Base-by-base conservation (phyloP, 1,140 invertebrate genomes). In the Drosophila seguyi region DNA sequence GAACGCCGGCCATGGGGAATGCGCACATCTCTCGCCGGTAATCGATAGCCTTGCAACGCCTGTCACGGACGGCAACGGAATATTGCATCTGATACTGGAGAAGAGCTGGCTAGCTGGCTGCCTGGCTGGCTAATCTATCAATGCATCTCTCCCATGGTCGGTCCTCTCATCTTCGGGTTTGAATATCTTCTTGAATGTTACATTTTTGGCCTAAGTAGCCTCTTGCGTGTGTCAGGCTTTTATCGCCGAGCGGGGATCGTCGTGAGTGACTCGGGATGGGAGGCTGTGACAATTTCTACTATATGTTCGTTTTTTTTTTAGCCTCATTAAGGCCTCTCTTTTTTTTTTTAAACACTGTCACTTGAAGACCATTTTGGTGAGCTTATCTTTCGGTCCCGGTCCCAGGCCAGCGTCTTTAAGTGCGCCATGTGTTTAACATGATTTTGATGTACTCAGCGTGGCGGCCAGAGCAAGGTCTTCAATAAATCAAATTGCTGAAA, bases 161-260 rank as follows among this genome's bases (percentile, higher is more conserved):
- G 14, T 25, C 48, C n/a, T 20, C 48, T 50, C 48, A 52, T 52
- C 74, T 81, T 58, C 39, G 62, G 61, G 57, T 63, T 41, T 62
- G 63, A 77, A 73, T 81, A 76, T 82, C 2, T 25, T 25, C 67
- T 56, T 45, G 39, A 34, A 66, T 79, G 84, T 73, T 86, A 87
- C 79, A 88, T 87, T 83, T 87, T 75, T 87, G 75, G 79, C 80
- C 75, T 83, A 87, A 87, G 83, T 87, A 85, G 84, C 83, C 84
- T 79, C 78, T 87, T 72, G 83, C 80, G 83, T 79, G 83, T 79
- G 83, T 71, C 75, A 25, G 48, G 39, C 29, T 65, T 67, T 67
- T 48, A 36, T 68, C 65, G 65, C 44, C 13, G 45, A 3, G 27
- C 25, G 36, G 61, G 44, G 65, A 68, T 68, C 65, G 45, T 68